Evolutionary conservation across 2,113 vertebrate species (phyloP).

Genomic region (Periophthalmus modestus): DNA sequence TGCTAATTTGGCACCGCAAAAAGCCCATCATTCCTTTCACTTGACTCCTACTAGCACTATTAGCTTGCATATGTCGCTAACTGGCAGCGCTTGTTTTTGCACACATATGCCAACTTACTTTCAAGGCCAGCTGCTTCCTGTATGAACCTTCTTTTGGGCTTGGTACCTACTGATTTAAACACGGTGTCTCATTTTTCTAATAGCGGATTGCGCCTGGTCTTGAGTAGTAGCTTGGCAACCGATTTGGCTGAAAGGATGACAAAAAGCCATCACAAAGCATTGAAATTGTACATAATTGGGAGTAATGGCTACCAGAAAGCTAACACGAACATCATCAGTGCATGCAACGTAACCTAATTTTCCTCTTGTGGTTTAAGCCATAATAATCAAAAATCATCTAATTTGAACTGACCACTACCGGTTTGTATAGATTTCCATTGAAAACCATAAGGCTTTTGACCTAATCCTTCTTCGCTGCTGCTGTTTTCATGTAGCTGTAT

Average conservation of each 20-base stretch:
- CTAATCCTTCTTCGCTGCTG: slow-evolving; percentile 37
- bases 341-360: neutral
- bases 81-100: slow-evolving; percentile 25
- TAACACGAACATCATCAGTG: neutral
- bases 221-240: slow-evolving; percentile 5
- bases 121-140: slow-evolving; percentile 39
- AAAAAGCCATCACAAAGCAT: slow-evolving; percentile 14
- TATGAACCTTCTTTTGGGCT: slow-evolving; percentile 28
- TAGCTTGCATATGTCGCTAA: slow-evolving; percentile 40
- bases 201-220: slow-evolving; percentile 7
- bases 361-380: neutral
- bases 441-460: slow-evolving; percentile 1
- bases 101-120: slow-evolving; percentile 28
- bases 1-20: slow-evolving; percentile 29
- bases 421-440: slow-evolving; percentile 45
- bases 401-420: neutral
- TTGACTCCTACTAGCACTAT: slow-evolving; percentile 33
- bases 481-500: slow-evolving; percentile 43
- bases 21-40: slow-evolving; percentile 17
- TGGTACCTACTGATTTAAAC: slow-evolving; percentile 15
- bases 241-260: slow-evolving; percentile 16
- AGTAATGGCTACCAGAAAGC: neutral
- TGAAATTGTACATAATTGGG: slow-evolving; percentile 1
- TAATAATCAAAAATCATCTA: neutral
- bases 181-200: slow-evolving; percentile 18